Conservation (phyloP, 2,113 vertebrate genomes). For the Strigops habroptila region DNA sequence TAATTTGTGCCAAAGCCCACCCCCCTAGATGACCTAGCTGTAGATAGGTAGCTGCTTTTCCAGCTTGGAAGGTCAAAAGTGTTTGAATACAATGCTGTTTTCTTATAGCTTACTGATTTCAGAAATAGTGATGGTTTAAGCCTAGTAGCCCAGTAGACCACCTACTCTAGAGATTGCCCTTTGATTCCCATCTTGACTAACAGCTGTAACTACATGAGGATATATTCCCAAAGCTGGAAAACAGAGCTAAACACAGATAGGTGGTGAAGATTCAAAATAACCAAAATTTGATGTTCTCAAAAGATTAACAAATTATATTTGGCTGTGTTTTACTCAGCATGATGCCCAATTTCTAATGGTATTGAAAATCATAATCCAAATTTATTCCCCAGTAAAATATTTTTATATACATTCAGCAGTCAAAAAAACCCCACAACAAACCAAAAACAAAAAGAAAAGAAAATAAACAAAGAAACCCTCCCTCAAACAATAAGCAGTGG, state of each 20-base stretch:
- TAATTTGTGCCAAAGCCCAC: neutral
- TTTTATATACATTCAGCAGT: neutral
- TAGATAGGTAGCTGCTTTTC: neutral
- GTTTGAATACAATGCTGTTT: neutral
- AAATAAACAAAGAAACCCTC: accelerated
- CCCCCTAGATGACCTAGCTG: neutral
- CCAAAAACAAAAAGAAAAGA: accelerated
- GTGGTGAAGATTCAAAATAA: neutral
- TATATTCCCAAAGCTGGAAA: neutral
- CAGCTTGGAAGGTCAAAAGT: neutral
- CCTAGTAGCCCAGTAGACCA: neutral
- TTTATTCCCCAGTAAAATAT: neutral
- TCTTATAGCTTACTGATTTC: neutral
- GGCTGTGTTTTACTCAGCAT: neutral
- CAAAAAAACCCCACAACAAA: neutral
- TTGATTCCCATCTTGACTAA: neutral
- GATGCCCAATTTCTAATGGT: neutral
- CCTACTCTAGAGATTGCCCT: neutral
- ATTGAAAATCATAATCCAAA: neutral
- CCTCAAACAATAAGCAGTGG: neutral
- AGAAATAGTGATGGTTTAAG: neutral
- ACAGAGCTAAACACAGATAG: neutral
- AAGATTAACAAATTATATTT: neutral
- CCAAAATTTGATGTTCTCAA: neutral
- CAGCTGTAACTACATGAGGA: neutral